These are phyloP conservation scores for Steatornis caripensis DNA, from an alignment of 2,113 vertebrate species.

Conservation along the genomic window DNA sequence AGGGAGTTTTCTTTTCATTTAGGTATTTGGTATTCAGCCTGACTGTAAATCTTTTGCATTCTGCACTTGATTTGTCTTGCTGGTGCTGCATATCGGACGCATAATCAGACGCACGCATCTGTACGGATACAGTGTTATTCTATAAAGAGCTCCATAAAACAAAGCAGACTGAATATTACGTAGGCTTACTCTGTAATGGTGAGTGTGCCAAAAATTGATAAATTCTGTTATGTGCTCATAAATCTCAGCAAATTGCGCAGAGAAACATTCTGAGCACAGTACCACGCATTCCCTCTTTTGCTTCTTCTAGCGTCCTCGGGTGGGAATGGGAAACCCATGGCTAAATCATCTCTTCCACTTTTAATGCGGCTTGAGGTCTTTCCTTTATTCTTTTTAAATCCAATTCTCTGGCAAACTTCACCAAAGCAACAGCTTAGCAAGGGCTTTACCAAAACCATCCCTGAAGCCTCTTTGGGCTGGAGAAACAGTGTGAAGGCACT, in stretches of 20 bases:
- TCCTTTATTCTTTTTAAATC: neutral
- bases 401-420: neutral
- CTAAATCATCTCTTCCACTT: neutral
- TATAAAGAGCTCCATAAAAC: slow-evolving; percentile 42
- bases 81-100: neutral
- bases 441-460: neutral
- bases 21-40: neutral
- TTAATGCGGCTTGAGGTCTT: neutral
- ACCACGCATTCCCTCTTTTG: neutral
- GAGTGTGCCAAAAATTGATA: neutral
- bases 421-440: neutral
- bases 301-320: neutral
- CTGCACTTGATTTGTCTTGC: neutral
- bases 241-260: slow-evolving; percentile 46
- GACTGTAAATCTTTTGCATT: neutral
- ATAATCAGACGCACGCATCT: slow-evolving; percentile 7
- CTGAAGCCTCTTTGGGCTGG: neutral
- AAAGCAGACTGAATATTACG: slow-evolving; percentile 21
- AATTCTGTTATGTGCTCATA: neutral
- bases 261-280: neutral
- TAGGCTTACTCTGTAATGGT: neutral
- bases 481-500: neutral
- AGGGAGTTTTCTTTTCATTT: neutral
- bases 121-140: neutral
- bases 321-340: neutral